Base-by-base conservation (phyloP, 2,113 vertebrate genomes). In the Sceloporus tristichus region DNA sequence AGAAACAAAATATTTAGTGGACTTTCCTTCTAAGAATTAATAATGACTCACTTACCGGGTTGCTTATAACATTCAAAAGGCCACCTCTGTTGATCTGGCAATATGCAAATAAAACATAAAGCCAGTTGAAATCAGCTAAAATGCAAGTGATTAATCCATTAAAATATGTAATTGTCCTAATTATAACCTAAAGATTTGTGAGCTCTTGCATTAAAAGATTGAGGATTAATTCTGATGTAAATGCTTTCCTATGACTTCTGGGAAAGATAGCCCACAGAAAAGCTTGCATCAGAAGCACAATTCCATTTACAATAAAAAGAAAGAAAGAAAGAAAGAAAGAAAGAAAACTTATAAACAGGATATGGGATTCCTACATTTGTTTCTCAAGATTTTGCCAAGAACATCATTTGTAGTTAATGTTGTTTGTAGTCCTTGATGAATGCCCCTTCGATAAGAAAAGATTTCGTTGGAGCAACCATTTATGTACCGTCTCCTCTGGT, bases 361-460 rank as follows among this genome's bases (percentile, higher is more conserved):
- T 7, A 23, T 1, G 16, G 10, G 16, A 54, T 29, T 78, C 18
- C 59, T 66, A 40, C 73, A 4, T 23, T 38, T 86, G n/a, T 38
- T 85, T 62, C 65, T 68, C 77, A 13, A 89, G 38, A 82, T 18
- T 77, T 4, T 83, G 66, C 4, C 29, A 73, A 9, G 68, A 56
- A 19, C 54, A 25, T 87, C 27, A 80, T 79, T 56, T 48, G 14
- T 59, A 6, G 2, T 59, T 79, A 2, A 34, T 88, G 10, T 34
- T 89, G 23, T 42, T 88, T 90, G 3, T 85, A 76, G 88, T 93
- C 27, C 14, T 91, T 48, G 7, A 21, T 25, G 27, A 77, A 42
- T 66, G 29, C 27, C 40, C 34, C 38, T 53, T 83, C 5, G 48
- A 48, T 14, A 62, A 62, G 14, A 59, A 59, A 62, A 5, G 21